Base-by-base conservation (phyloP, 1,140 invertebrate genomes). In the Sminthurides bifidus region DNA sequence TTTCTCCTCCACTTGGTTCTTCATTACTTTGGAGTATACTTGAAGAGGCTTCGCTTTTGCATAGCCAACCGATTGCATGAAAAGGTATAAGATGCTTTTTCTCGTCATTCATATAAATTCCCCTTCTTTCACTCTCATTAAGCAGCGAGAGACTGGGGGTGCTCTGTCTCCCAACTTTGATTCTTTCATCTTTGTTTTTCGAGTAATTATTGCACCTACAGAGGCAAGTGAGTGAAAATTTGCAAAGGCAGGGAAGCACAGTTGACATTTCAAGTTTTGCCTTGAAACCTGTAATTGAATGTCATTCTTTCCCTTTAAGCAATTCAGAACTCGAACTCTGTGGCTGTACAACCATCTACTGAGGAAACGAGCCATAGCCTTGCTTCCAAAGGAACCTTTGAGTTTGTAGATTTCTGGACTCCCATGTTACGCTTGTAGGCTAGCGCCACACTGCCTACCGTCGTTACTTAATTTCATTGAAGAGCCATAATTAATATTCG, bases 301-400 rank as follows among this genome's bases (percentile, higher is more conserved):
- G 14, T 43, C 6, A 33, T 35, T 48, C 27, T 41, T 33, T 40
- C 31, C 21, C 6, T 33, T 60, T 0, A 38, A 64, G 63, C 45
- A 60, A 41, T 56, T 52, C 14, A 65, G 60, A 33, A 52, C 46
- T 15, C 30, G 63, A 21, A 56, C 49, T 19, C 31, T 61, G 12
- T 65, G 59, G 59, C 52, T 61, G 6, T 65, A 65, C 48, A 65
- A 65, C 37, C 51, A 65, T 38, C 50, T 31, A 2, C 27, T 61
- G 23, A 56, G 54, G 41, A 53, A 54, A 40, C 43, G 63, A 27
- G n/a, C n/a, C n/a, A n/a, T n/a, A n/a, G n/a, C n/a, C n/a, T n/a
- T n/a, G n/a, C n/a, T n/a, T n/a, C n/a, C n/a, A n/a, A n/a, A n/a
- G n/a, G n/a, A n/a, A n/a, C n/a, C n/a, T n/a, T n/a, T n/a, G n/a